A percentile compares a stretch with the other conserved stretches of the same genome.
Conservation (phyloP, 2,888 invertebrate genomes). For the Toxonevra muliebris region DNA sequence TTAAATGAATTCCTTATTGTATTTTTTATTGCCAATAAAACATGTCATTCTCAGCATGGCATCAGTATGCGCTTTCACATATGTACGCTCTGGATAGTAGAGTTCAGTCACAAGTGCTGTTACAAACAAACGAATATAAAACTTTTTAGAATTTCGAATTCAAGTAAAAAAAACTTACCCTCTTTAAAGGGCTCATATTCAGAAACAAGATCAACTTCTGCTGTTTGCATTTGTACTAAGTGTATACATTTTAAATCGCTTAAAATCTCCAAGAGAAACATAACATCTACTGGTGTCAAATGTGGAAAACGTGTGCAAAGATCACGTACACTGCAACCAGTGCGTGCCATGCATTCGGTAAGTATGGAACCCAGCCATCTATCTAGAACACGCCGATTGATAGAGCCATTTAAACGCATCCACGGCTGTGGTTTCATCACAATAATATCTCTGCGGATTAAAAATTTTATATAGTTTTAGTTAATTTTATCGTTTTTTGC, state of each 20-base stretch:
- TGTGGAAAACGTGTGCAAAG: slow-evolving; percentile 72
- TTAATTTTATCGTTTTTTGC: neutral
- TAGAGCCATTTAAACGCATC: slow-evolving; percentile 77
- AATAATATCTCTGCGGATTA: slow-evolving; percentile 50
- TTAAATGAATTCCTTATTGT: slow-evolving; percentile 66
- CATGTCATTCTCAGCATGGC: slow-evolving; percentile 68
- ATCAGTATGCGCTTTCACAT: slow-evolving; percentile 66
- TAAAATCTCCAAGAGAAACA: slow-evolving; percentile 67
- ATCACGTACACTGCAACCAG: slow-evolving; percentile 68
- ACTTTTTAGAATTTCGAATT: too few relatives aligned
- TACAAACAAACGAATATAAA: slow-evolving; percentile 21
- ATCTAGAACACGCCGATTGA: slow-evolving; percentile 75
- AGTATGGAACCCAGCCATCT: slow-evolving; percentile 75
- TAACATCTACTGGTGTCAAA: slow-evolving; percentile 70
- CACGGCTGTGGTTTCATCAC: slow-evolving; percentile 70
- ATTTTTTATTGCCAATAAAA: slow-evolving; percentile 70
- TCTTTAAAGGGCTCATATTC: slow-evolving; percentile 57
- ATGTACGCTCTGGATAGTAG: slow-evolving; percentile 66
- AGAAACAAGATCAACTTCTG: slow-evolving; percentile 66
- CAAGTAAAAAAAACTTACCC: slow-evolving; percentile 52
- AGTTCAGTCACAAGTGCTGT: slow-evolving; percentile 65
- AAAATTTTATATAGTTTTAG: neutral
- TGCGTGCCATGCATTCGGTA: slow-evolving; percentile 72
- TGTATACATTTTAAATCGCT: slow-evolving; percentile 68
- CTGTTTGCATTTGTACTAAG: slow-evolving; percentile 55